Conservation (phyloP, 2,797 vertebrate species). For the Oophaga sylvatica region DNA sequence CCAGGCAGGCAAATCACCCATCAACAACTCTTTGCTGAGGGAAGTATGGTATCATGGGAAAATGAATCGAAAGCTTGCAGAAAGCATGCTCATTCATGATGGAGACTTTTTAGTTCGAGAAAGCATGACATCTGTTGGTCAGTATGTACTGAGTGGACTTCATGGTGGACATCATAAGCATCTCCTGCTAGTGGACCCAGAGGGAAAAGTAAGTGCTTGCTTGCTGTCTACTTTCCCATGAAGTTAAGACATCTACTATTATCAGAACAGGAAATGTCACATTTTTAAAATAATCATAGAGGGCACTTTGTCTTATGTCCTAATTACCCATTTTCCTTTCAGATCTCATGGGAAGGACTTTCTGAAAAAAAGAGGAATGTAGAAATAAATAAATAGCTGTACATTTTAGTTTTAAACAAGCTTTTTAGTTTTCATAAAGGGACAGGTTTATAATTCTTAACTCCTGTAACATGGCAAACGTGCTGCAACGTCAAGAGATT, state of each 20-base stretch:
- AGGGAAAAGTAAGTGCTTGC: conserved; percentile 81
- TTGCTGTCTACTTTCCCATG: neutral
- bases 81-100: conserved; percentile 82
- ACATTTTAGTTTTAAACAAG: too few relatives aligned
- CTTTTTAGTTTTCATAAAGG: too few relatives aligned
- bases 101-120: conserved; percentile 93
- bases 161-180: conserved; percentile 86
- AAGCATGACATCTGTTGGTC: conserved; percentile 85
- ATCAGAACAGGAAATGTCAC: too few relatives aligned
- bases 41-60: conserved; percentile 91
- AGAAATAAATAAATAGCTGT: too few relatives aligned
- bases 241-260: neutral
- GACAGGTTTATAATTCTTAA: too few relatives aligned
- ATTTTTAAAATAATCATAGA: too few relatives aligned
- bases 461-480: too few relatives aligned
- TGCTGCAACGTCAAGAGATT: too few relatives aligned
- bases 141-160: conserved; percentile 90
- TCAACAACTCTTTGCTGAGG: conserved; percentile 71
- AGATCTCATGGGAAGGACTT: too few relatives aligned
- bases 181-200: conserved; percentile 88
- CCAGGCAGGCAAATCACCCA: conserved; percentile 51
- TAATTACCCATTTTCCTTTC: too few relatives aligned
- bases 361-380: too few relatives aligned
- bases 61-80: conserved; percentile 85
- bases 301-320: too few relatives aligned